Evolutionary conservation across 2,888 invertebrate species (phyloP), one percentile per base, ranked within the genome.

Genomic region (Cynaeus angustus): DNA sequence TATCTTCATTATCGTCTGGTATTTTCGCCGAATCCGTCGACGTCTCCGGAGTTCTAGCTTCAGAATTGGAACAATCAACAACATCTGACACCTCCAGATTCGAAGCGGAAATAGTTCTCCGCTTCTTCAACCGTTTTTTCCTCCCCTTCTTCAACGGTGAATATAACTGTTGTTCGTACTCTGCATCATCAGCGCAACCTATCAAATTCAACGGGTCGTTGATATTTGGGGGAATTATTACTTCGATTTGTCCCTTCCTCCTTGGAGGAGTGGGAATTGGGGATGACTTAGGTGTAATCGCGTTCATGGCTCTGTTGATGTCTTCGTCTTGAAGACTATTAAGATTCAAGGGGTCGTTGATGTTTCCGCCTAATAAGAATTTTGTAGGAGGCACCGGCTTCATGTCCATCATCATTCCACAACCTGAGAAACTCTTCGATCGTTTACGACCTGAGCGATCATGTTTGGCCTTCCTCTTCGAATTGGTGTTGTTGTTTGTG

Each of bases 351-450:
- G 98, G 98, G 87, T 98, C 98, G 75, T 93, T 93, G 75, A 97
- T 97, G 84, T 96, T 98, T 6, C 98, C 98, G 46, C 98, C 98
- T 1, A 98, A 88, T 3, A 96, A 86, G 85, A 98, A 98, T 84
- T 97, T 97, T 0, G 96, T 96, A 0, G 98, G 97, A 58, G 96
- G 92, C 78, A 96, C 94, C 64, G 89, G 89, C 82, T 94, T 94
- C 1, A 91, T 91, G 76, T 89, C 87, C 55, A 83, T 81, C 43
- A 81, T 73, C 4, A 81, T 76, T 0, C 84, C 83, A 62, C 84
- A 87, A 14, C 89, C 87, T 21, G 90, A 89, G 77, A 91, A 91
- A 80, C 89, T 91, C 81, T 91, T 91, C 43, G 90, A 87, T 50
- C 93, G 88, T 83, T 93, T 93, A 30, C 92, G 87, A 33, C 85